Evolutionary conservation across 2,888 invertebrate genomes (phyloP).

Genomic region (Drosophila yooni): DNA sequence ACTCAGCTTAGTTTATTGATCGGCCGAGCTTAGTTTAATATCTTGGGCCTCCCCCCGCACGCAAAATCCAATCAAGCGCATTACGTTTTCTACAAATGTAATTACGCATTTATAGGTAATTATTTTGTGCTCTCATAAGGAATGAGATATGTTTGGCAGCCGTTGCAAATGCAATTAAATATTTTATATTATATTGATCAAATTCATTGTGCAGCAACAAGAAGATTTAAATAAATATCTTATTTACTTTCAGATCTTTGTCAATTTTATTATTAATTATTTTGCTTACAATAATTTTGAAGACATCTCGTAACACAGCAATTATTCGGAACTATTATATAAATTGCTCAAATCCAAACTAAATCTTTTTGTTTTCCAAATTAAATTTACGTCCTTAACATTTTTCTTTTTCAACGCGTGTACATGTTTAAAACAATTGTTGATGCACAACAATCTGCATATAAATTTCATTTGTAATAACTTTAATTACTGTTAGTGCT

Average conservation of each 20-base stretch:
- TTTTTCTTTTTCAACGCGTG: background rate
- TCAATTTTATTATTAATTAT: background rate
- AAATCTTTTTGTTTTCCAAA: background rate
- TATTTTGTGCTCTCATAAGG: constrained; percentile 28
- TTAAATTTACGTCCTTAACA: background rate
- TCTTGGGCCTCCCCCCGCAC: constrained; percentile 1
- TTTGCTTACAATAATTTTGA: background rate
- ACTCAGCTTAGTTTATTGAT: constrained; percentile 41
- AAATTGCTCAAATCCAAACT: background rate
- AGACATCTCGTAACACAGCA: too few relatives aligned
- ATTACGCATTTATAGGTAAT: constrained; percentile 36
- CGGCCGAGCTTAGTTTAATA: constrained; percentile 24
- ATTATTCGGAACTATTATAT: background rate
- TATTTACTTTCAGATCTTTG: too few relatives aligned
- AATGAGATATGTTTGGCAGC: constrained; percentile 9
- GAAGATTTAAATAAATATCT: background rate
- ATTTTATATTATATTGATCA: background rate
- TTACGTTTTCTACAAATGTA: constrained; percentile 26
- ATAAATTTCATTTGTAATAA: constrained; percentile 62
- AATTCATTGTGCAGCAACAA: background rate
- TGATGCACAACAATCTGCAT: constrained; percentile 38
- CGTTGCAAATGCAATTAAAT: background rate
- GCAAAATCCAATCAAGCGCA: constrained; percentile 43
- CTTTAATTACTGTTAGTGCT: constrained; percentile 72
- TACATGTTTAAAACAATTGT: background rate